phyloP scores from a whole-genome alignment of 2,888 invertebrate genomes.

The Synergus umbraculus region DNA sequence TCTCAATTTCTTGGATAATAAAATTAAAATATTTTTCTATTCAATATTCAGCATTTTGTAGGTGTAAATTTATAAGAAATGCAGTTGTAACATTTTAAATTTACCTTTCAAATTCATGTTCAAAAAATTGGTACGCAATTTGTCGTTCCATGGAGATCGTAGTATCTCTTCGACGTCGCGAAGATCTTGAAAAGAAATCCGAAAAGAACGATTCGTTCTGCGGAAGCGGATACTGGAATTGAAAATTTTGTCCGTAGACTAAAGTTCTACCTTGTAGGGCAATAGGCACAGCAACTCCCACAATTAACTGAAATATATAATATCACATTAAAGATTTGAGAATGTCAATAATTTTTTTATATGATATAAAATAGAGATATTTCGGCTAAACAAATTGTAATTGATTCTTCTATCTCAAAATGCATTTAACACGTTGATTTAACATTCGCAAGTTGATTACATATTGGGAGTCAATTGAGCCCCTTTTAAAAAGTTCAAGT shows the following conservation, averaged over 20 bases:
- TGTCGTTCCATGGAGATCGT: conserved; percentile 59
- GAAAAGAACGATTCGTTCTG: conserved; percentile 79
- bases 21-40: not conserved
- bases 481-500: not conserved
- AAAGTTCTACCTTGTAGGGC: conserved; percentile 79
- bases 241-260: conserved; percentile 81
- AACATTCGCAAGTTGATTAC: conserved; percentile 9
- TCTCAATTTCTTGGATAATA: no score
- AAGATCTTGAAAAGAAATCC: conserved; percentile 77
- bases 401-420: no score
- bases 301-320: conserved; percentile 79
- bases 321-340: no score
- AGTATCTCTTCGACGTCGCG: conserved; percentile 60
- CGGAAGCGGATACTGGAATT: conserved; percentile 82
- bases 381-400: no score
- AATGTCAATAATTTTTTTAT: no score
- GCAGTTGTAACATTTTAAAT: conserved; percentile 30
- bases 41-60: not conserved
- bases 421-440: not conserved
- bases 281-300: conserved; percentile 81
- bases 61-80: not conserved
- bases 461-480: conserved; percentile 2
- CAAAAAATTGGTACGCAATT: conserved; percentile 73
- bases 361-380: no score
- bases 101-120: conserved; percentile 75